Evolutionary conservation across 1,140 invertebrate species (phyloP), one percentile per base, ranked within the genome.

Genomic region (Drosophila auraria): DNA sequence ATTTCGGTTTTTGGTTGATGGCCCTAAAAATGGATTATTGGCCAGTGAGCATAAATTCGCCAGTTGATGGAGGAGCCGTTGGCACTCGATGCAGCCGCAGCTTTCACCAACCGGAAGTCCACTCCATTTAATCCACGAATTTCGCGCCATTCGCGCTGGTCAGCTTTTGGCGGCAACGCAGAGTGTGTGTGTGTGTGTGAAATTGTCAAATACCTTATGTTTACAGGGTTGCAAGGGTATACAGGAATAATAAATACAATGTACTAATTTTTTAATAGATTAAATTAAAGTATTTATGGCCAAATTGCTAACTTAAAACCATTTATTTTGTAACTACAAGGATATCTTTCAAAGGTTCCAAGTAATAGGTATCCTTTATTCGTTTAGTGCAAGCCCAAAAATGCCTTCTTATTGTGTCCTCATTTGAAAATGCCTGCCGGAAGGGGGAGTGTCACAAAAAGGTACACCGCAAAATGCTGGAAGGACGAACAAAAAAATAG

Each of bases 11-110:
- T 75, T 73, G 83, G 79, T 76, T 86, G 91, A 89, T 92, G 91
- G 78, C 71, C 78, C 84, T 64, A 83, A 92, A 92, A 92, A 92
- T 92, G 87, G 91, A 92, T 92, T 92, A 92, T 92, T 91, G 84
- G 69, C 45, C 83, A 91, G 71, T 83, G 82, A 83, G 87, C 87
- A 91, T 89, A 89, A 81, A 86, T 87, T 87, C 80, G 49, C 44
- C 77, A 87, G 68, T 80, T 64, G 74, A 72, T 62, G 27, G 49
- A 56, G 53, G 65, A 65, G 56, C 51, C 63, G 38, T 25, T 47
- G 44, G 49, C 82, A 70, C 73, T 73, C 70, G 63, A 72, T 70
- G 62, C 62, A 23, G 68, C 49, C 47, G 68, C 49, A 65, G 80
- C 69, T 89, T 89, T 87, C 78, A 81, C 78, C 78, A 82, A 87